Percentiles rank a stretch among this genome's conserved stretches.
Evolutionary conservation across 2,797 vertebrate species (phyloP).

Genomic region (Prionace glauca): DNA sequence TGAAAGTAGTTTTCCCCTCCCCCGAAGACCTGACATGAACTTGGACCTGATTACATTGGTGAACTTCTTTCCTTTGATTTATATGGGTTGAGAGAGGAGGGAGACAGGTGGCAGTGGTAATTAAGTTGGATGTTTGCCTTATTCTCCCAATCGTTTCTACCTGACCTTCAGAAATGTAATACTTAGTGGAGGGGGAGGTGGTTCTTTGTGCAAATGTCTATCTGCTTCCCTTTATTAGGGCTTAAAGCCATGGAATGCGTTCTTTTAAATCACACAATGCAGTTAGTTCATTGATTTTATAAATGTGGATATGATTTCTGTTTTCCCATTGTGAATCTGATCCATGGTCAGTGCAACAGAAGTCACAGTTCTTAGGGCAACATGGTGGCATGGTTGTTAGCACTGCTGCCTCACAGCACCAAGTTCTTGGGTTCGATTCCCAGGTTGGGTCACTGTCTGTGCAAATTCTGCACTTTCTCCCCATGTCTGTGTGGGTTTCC

Average conservation of each 20-base stretch:
- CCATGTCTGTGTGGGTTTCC: no score
- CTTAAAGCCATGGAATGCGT: no score
- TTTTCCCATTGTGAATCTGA: neutral
- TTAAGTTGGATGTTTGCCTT: conserved; percentile 18
- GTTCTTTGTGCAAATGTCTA: neutral
- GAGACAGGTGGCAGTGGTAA: neutral
- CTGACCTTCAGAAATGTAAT: neutral
- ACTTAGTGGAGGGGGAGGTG: neutral
- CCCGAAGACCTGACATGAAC: neutral
- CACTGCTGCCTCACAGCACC: no score
- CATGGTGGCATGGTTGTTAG: no score
- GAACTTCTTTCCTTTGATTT: neutral
- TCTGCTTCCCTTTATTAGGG: neutral
- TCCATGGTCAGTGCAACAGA: neutral
- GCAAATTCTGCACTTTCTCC: no score
- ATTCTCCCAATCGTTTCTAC: neutral
- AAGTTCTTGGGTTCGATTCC: no score
- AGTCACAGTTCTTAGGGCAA: no score
- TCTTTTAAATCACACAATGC: neutral
- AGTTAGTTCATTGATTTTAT: neutral
- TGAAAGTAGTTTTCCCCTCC: neutral
- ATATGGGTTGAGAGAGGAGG: neutral
- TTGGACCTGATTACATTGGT: neutral
- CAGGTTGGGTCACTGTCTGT: no score
- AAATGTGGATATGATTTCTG: neutral